Evolutionary conservation across 1,140 invertebrate genomes (phyloP).

Genomic region (Drosophila lowei): DNA sequence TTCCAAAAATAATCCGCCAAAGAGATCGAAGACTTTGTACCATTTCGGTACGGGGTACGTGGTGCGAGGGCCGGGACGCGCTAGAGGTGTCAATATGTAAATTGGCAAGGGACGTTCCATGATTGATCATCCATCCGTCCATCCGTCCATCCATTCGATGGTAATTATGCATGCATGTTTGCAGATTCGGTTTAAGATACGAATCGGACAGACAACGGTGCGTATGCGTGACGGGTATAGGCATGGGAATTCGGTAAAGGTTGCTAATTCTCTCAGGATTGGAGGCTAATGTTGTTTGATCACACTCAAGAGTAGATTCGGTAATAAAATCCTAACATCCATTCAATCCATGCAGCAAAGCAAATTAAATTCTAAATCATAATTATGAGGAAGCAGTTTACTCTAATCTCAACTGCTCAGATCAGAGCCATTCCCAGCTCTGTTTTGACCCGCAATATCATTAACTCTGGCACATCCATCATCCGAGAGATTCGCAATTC

Average conservation of each 20-base stretch:
- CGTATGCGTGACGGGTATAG: conserved; percentile 56
- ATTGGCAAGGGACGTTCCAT: conserved; percentile 67
- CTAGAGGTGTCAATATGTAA: conserved; percentile 65
- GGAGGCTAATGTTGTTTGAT: background rate
- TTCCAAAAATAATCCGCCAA: conserved; percentile 47
- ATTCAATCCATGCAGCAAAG: too few relatives aligned
- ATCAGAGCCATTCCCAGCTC: background rate
- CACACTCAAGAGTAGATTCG: too few relatives aligned
- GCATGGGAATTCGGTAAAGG: background rate
- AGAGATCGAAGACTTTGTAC: background rate
- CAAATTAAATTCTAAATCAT: conserved; percentile 7
- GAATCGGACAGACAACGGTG: conserved; percentile 25
- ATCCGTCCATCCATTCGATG: conserved; percentile 14
- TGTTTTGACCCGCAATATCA: conserved; percentile 16
- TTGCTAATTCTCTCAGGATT: too few relatives aligned
- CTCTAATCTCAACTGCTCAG: conserved; percentile 13
- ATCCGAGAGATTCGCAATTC: conserved; percentile 20
- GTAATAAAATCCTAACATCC: too few relatives aligned
- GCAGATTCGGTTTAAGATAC: conserved; percentile 25
- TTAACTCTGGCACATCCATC: conserved; percentile 33
- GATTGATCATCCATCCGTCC: conserved; percentile 51
- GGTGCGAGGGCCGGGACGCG: background rate
- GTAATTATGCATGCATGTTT: conserved; percentile 65
- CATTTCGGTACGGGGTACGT: too few relatives aligned
- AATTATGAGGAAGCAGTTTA: conserved; percentile 22